These are phyloP conservation scores for Arrhamphus sclerolepis DNA, from an alignment of 2,797 vertebrate genomes.

Conservation along the genomic window DNA sequence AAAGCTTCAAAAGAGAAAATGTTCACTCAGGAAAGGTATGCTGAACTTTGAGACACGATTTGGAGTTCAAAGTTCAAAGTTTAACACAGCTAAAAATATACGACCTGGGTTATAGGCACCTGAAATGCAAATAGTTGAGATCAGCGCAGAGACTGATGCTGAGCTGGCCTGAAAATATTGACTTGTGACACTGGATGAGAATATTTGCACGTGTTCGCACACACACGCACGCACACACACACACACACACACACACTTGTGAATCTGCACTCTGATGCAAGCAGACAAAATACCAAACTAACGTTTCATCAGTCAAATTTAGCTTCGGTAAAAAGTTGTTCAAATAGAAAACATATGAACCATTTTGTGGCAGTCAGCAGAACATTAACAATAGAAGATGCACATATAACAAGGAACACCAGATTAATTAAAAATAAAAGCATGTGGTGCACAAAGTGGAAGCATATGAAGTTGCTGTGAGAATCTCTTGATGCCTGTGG, in stretches of 20 bases:
- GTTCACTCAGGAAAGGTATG: not conserved
- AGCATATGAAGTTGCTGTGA: too few species aligned
- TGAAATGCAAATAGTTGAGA: conserved; percentile 7
- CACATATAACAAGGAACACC: too few species aligned
- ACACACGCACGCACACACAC: not conserved
- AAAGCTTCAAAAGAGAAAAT: not conserved
- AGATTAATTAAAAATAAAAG: too few species aligned
- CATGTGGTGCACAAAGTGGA: too few species aligned
- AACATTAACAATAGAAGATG: too few species aligned
- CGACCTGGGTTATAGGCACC: conserved; percentile 15
- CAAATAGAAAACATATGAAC: too few species aligned
- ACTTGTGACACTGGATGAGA: not conserved
- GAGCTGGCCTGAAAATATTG: not conserved
- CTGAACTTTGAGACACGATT: not conserved
- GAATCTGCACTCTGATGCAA: not conserved
- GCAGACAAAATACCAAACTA: not conserved
- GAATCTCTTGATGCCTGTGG: too few species aligned
- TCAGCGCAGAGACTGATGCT: not conserved
- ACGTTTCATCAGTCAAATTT: too few species aligned
- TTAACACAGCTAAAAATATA: conserved; percentile 10
- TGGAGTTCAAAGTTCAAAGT: conserved; percentile 22
- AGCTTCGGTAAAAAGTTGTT: too few species aligned
- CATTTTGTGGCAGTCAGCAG: too few species aligned
- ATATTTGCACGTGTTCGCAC: not conserved
- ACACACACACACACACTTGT: not conserved